A percentile compares a stretch with the other conserved stretches of the same genome.
Conservation (phyloP, 2,113 vertebrate species). For the Eonycteris spelaea region DNA sequence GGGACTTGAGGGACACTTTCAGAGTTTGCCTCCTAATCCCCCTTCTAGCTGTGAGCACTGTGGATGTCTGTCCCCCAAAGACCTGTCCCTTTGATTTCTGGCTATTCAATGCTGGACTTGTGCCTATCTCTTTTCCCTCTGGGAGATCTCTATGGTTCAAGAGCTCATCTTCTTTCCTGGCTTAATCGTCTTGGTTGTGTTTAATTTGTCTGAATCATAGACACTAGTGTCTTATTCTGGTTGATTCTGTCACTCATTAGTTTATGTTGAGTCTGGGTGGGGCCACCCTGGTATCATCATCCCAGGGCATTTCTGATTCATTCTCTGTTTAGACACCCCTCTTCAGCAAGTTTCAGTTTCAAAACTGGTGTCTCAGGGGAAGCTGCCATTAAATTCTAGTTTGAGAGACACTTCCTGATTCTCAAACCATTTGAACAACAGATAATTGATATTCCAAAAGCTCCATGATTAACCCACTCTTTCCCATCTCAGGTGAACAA, state of each 20-base stretch:
- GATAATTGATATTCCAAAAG: not conserved
- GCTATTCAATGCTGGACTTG: not conserved
- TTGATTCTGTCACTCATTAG: not conserved
- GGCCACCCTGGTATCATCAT: not conserved
- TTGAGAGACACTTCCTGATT: not conserved
- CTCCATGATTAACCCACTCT: not conserved
- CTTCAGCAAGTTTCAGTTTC: not conserved
- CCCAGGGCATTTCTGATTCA: conserved; percentile 26
- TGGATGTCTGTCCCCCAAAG: not conserved
- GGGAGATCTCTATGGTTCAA: not conserved
- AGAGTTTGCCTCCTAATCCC: not conserved
- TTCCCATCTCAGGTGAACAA: not conserved
- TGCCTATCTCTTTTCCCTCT: not conserved
- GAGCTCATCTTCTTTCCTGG: not conserved
- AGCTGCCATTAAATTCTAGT: not conserved
- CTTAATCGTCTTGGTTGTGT: not conserved
- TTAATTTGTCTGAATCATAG: conserved; percentile 15
- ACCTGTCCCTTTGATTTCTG: not conserved
- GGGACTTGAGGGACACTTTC: not conserved
- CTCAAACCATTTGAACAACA: not conserved
- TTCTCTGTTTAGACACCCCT: not conserved
- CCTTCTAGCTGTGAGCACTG: not conserved
- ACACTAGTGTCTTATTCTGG: not conserved
- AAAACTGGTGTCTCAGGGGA: conserved; percentile 1
- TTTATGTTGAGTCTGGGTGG: not conserved